Percentiles rank a stretch among this genome's conserved stretches.
Evolutionary conservation across 2,113 vertebrate species (phyloP).

Genomic region (Psilopogon haemacephalus): DNA sequence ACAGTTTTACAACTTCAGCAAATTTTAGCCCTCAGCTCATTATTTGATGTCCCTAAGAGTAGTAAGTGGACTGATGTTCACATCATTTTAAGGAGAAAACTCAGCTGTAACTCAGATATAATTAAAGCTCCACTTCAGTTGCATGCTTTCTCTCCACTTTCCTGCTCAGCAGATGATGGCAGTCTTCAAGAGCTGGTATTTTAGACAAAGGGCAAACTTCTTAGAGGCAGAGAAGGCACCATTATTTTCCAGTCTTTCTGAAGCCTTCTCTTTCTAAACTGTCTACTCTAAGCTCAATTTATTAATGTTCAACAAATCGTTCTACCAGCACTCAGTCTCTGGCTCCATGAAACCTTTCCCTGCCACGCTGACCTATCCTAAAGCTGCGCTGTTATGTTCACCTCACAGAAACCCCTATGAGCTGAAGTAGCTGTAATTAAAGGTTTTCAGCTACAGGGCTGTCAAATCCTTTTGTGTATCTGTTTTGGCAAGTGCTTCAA

Average conservation of each 20-base stretch:
- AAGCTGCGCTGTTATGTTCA: slow-evolving; percentile 16
- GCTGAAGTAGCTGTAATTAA: slow-evolving; percentile 77
- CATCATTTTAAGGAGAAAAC: neutral
- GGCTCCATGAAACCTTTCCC: neutral
- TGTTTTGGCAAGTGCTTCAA: slow-evolving; percentile 76
- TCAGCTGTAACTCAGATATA: neutral
- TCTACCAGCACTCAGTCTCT: neutral
- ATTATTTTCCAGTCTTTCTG: neutral
- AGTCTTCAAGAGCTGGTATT: neutral
- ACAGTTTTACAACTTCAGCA: neutral
- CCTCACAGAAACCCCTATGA: slow-evolving; percentile 37
- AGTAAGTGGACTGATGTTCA: neutral
- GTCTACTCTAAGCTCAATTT: neutral
- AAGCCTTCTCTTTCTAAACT: neutral
- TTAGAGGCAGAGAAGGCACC: neutral
- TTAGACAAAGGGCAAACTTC: neutral
- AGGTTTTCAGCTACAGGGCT: slow-evolving; percentile 72
- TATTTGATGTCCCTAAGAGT: neutral
- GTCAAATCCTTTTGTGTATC: slow-evolving; percentile 77
- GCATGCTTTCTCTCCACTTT: neutral
- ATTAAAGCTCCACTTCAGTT: neutral
- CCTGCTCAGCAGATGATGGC: neutral
- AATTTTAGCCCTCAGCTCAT: neutral
- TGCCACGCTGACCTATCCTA: slow-evolving; percentile 18
- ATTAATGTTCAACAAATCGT: slow-evolving; percentile 26